Percentiles rank a stretch among this genome's conserved stretches.
phyloP scores from a whole-genome alignment of 1,140 invertebrate genomes.

The Brachionus manjavacas region DNA sequence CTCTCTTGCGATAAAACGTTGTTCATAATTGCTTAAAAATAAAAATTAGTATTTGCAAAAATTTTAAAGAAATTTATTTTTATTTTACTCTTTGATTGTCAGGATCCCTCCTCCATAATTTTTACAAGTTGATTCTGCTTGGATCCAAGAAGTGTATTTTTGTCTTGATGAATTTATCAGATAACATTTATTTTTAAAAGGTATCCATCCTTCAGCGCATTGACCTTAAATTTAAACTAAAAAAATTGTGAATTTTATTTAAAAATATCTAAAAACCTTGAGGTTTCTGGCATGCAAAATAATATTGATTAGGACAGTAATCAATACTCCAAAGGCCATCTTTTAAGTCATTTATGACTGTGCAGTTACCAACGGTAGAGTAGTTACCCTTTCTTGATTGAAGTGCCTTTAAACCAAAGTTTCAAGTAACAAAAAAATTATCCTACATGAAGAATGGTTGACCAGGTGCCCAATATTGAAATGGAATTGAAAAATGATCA shows the following conservation, averaged over 20 bases:
- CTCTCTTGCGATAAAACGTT: conserved; percentile 25
- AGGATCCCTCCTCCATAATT: not conserved
- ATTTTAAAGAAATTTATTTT: not conserved
- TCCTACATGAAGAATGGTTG: conserved; percentile 24
- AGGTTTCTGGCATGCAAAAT: conserved; percentile 36
- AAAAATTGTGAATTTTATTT: not conserved
- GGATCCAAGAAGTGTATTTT: not conserved
- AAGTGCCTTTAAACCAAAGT: too few relatives aligned
- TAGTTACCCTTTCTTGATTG: not conserved
- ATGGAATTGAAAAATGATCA: conserved; percentile 29
- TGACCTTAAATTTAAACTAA: not conserved
- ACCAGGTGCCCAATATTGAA: conserved; percentile 23
- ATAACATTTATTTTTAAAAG: conserved; percentile 38
- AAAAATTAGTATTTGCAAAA: not conserved
- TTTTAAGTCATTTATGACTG: conserved; percentile 19
- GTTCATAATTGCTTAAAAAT: conserved; percentile 1
- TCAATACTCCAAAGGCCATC: conserved; percentile 36
- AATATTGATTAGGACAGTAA: conserved; percentile 10
- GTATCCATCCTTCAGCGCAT: conserved; percentile 35
- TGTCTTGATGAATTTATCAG: conserved; percentile 2
- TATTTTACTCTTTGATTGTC: not conserved
- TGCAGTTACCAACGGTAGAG: conserved; percentile 4
- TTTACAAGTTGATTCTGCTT: not conserved
- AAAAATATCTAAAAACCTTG: not conserved
- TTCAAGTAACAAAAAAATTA: not conserved